phyloP scores from a whole-genome alignment of 2,113 vertebrate species.

The Desmodus rotundus region DNA sequence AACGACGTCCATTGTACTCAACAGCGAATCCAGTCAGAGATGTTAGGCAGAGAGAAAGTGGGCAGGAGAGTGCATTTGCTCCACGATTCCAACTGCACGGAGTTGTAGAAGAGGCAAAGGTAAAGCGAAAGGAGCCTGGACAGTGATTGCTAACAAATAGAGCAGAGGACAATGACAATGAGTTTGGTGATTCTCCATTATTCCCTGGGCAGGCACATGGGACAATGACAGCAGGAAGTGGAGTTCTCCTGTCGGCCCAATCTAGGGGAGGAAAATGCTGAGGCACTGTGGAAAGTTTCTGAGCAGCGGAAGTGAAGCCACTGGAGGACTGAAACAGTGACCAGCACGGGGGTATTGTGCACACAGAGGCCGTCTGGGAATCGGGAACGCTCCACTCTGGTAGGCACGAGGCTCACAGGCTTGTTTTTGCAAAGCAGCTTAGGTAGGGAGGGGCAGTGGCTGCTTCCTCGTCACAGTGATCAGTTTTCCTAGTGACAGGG shows the following conservation, averaged over 20 bases:
- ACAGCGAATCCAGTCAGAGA: background rate
- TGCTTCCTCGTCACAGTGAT: background rate
- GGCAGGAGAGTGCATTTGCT: background rate
- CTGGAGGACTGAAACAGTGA: background rate
- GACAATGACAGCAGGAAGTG: background rate
- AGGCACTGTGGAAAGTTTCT: background rate
- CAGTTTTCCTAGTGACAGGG: too few species aligned
- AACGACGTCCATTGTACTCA: background rate
- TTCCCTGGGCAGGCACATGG: background rate
- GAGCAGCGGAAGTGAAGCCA: background rate
- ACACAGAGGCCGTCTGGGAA: background rate
- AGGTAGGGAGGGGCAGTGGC: background rate
- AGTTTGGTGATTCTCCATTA: background rate
- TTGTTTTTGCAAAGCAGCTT: background rate
- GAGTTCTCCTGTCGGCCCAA: background rate
- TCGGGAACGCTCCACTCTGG: background rate
- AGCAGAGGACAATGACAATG: background rate
- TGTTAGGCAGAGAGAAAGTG: background rate
- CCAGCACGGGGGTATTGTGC: background rate
- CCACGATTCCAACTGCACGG: background rate
- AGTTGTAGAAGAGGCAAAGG: background rate
- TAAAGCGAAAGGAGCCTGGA: background rate
- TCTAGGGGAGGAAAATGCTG: background rate
- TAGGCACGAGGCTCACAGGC: background rate
- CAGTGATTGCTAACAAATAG: background rate